Evolutionary conservation across 1,140 invertebrate genomes (phyloP), one percentile per base, ranked within the genome.

Genomic region (Drosophila nigromelanica): DNA sequence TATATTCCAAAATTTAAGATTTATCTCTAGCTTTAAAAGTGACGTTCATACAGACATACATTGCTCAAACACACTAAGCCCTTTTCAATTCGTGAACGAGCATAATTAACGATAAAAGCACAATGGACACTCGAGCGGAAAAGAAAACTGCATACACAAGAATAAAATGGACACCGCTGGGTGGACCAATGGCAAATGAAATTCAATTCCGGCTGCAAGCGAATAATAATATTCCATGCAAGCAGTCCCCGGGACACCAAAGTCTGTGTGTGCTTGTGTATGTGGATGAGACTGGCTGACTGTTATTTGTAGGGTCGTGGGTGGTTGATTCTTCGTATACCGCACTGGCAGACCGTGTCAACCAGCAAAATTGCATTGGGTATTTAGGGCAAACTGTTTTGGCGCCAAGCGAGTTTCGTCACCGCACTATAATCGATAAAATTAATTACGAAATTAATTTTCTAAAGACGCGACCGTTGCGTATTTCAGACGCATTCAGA

Each of bases 281-380:
- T 27, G 5, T 27, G 5, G 5, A 6, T 27, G 27, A 1, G 27
- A 42, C 24, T 24, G 42, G 43, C n/a, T 37, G 39, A 6, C 35
- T 27, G 37, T 59, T 51, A 14, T 5, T 14, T 48, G 48, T 24
- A n/a, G 15, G 39, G 51, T 42, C 11, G 27, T 40, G 33, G 30
- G 10, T 12, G n/a, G 30, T 12, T 15, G 27, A 11, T 15, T 47
- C 2, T 50, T 18, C 62, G 51, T 71, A 71, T 80, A 82, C 83
- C 79, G 67, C 76, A 76, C 55, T 69, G 40, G 75, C 80, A 54
- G 80, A 73, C 64, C 86, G 73, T 78, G 89, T 72, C 80, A 90
- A 78, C 89, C 89, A 90, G 58, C 89, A 90, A 70, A 86, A 90
- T 78, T 90, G 89, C 89, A 90, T 90, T 74, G 63, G 63, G 48